A percentile compares a stretch with the other conserved stretches of the same genome.
Conservation (phyloP, 1,140 invertebrate genomes). For the Trichonephila clavata region DNA sequence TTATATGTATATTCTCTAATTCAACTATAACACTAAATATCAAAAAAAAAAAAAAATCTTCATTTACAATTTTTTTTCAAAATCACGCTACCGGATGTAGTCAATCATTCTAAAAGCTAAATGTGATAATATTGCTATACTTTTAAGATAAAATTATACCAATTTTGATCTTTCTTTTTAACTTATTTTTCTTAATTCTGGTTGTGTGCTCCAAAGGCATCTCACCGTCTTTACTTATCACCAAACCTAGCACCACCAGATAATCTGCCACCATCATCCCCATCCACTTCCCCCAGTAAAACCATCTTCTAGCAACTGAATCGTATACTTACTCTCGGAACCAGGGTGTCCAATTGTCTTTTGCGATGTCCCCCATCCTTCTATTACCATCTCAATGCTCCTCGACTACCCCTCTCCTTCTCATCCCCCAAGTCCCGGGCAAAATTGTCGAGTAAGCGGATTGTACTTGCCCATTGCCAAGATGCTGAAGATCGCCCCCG, state of each 20-base stretch:
- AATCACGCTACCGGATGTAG: too few species aligned
- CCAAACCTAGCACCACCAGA: not conserved
- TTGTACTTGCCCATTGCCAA: conserved; percentile 69
- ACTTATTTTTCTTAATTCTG: not conserved
- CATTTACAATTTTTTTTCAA: too few species aligned
- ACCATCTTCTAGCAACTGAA: conserved; percentile 22
- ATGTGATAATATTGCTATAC: too few species aligned
- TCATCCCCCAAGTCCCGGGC: not conserved
- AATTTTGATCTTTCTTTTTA: too few species aligned
- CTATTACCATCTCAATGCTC: not conserved
- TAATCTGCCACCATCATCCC: not conserved
- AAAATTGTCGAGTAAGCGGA: conserved; percentile 47
- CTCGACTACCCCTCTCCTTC: not conserved
- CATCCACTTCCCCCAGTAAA: not conserved
- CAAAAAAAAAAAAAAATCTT: too few species aligned
- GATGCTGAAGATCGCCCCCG: conserved; percentile 60
- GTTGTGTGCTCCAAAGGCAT: not conserved
- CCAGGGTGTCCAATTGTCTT: conserved; percentile 24
- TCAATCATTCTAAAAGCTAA: too few species aligned
- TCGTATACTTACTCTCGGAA: not conserved
- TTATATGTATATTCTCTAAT: too few species aligned
- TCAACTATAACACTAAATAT: too few species aligned
- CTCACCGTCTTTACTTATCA: not conserved
- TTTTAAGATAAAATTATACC: too few species aligned
- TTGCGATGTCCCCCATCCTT: not conserved